phyloP scores from a whole-genome alignment of 2,888 invertebrate genomes.

The Sinohyriopsis cumingii region DNA sequence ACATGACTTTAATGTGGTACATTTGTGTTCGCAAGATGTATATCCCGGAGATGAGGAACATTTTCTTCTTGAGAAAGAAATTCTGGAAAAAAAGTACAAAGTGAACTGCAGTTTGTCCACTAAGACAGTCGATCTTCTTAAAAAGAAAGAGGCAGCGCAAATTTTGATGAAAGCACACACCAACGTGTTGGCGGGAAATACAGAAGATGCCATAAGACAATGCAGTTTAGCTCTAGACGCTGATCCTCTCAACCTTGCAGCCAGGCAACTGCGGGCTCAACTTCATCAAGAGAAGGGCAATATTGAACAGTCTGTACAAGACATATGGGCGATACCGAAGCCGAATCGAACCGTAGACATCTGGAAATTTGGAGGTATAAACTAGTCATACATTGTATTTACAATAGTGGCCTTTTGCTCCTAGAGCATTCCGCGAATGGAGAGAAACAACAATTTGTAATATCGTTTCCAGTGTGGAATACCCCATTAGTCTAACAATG shows the following conservation, averaged over 20 bases:
- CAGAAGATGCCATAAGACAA: conserved; percentile 36
- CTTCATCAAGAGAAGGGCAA: conserved; percentile 44
- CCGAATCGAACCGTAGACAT: conserved; percentile 47
- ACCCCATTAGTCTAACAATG: too few relatives aligned
- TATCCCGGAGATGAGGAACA: conserved; percentile 63
- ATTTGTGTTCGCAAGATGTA: conserved; percentile 53
- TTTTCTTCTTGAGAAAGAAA: conserved; percentile 52
- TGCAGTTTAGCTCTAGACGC: conserved; percentile 32
- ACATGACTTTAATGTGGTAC: conserved; percentile 50
- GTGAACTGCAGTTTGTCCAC: conserved; percentile 17
- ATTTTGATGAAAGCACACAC: conserved; percentile 48
- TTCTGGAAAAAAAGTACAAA: conserved; percentile 53
- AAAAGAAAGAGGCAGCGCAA: conserved; percentile 37
- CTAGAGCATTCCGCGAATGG: too few relatives aligned
- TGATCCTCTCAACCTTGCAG: conserved; percentile 44
- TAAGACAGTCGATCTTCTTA: conserved; percentile 15
- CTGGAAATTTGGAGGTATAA: conserved; percentile 64
- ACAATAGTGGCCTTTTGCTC: too few relatives aligned
- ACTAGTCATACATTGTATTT: too few relatives aligned
- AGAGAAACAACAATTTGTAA: too few relatives aligned
- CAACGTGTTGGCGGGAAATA: conserved; percentile 31
- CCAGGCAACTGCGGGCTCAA: conserved; percentile 50
- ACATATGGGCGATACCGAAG: conserved; percentile 56
- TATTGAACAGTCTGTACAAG: conserved; percentile 41
- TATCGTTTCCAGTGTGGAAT: too few relatives aligned